Evolutionary conservation across 1,140 invertebrate genomes (phyloP).

Genomic region (Drosophila obscura): DNA sequence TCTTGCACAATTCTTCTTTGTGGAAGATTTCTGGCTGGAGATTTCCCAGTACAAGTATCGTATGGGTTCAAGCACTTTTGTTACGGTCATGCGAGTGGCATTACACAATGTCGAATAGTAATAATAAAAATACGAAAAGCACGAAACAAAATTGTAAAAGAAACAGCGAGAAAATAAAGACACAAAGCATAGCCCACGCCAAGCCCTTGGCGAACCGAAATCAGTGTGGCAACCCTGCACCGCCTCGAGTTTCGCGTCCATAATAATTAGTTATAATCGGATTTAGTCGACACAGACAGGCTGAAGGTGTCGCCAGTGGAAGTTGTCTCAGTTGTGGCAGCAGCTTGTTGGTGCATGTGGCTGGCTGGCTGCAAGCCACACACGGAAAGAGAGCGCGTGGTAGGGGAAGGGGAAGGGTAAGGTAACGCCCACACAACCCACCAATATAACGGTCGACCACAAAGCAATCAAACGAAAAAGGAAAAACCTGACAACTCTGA

Average conservation of each 20-base stretch:
- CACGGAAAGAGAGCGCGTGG: conserved; percentile 1
- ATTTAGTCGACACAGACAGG: conserved; percentile 57
- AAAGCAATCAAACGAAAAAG: conserved; percentile 32
- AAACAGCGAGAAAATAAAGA: conserved; percentile 8
- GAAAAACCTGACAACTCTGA: conserved; percentile 21
- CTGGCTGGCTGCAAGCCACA: conserved; percentile 11
- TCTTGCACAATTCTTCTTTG: background rate
- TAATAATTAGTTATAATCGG: conserved; percentile 82
- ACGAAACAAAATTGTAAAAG: conserved; percentile 10
- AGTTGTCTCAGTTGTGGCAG: conserved; percentile 8
- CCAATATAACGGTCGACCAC: conserved; percentile 19
- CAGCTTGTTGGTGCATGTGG: conserved; percentile 9
- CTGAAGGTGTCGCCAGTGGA: conserved; percentile 67
- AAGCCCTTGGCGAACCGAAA: conserved; percentile 46
- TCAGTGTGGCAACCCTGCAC: conserved; percentile 24
- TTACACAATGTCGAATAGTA: conserved; percentile 38
- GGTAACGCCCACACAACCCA: conserved; percentile 6
- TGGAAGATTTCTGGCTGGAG: too few species aligned
- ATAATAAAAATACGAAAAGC: conserved; percentile 15
- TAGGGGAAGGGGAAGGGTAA: background rate
- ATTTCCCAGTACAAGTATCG: background rate
- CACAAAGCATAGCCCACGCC: conserved; percentile 56
- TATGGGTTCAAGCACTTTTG: conserved; percentile 11
- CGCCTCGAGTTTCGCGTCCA: conserved; percentile 52
- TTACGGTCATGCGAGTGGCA: conserved; percentile 13